Conservation (phyloP, 2,888 invertebrate species). For the Tridacna gigas region DNA sequence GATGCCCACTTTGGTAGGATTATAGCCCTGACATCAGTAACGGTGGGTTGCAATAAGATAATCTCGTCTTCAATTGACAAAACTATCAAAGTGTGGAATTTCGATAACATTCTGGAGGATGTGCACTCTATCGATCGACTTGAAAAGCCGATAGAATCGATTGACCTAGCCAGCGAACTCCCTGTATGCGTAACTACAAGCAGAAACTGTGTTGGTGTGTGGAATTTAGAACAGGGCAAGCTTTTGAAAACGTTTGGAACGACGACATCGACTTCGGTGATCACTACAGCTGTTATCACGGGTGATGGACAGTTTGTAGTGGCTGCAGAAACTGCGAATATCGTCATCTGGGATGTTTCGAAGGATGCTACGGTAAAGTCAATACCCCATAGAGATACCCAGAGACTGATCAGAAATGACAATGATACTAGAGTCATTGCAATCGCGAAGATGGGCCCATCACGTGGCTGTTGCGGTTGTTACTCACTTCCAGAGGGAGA, state of each 20-base stretch:
- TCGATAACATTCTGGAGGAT: slow-evolving; percentile 99
- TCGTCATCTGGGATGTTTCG: slow-evolving; percentile 94
- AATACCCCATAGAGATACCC: slow-evolving; percentile 92
- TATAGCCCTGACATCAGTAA: slow-evolving; percentile 94
- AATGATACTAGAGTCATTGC: slow-evolving; percentile 91
- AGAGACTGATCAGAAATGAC: slow-evolving; percentile 91
- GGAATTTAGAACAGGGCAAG: slow-evolving; percentile 94
- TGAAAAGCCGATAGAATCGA: slow-evolving; percentile 96
- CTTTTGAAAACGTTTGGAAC: slow-evolving; percentile 95
- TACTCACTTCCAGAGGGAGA: slow-evolving; percentile 89
- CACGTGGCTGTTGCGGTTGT: slow-evolving; percentile 73
- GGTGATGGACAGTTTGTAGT: slow-evolving; percentile 93
- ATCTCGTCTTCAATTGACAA: slow-evolving; percentile 99
- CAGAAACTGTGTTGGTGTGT: slow-evolving; percentile 96
- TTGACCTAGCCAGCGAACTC: slow-evolving; percentile 88
- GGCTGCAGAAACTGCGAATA: slow-evolving; percentile 96
- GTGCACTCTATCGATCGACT: slow-evolving; percentile 92
- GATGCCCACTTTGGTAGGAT: slow-evolving; percentile 99
- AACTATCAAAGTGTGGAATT: slow-evolving; percentile 99
- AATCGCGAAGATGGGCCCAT: slow-evolving; percentile 87
- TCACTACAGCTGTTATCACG: slow-evolving; percentile 96
- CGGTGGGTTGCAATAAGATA: slow-evolving; percentile 89
- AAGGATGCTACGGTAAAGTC: slow-evolving; percentile 91
- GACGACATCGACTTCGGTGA: slow-evolving; percentile 96
- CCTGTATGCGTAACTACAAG: slow-evolving; percentile 96